Evolutionary conservation across 2,888 invertebrate genomes (phyloP), one percentile per base, ranked within the genome.

Genomic region (Lamellibrachia columna): DNA sequence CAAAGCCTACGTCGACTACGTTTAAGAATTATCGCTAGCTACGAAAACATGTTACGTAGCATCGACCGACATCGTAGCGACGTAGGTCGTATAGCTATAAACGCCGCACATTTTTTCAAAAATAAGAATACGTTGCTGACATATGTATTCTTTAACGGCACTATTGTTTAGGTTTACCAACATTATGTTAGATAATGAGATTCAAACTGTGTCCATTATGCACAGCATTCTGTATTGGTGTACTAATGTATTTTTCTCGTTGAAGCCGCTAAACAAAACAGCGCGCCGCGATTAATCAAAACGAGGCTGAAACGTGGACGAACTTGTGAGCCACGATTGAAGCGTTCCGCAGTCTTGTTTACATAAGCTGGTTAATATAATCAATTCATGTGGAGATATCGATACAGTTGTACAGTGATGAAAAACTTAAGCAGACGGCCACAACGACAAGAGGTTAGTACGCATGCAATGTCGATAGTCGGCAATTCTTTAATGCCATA

Each of bases 401-500:
- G n/a, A 15, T 15, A 75, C n/a, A 75, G n/a, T 75, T 75, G 75
- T 75, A 22, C 22, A 75, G 75, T 75, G 75, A 75, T 75, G 75
- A 22, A 15, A 75, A 75, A 75, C 75, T 75, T 75, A 75, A 75
- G 75, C 75, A 75, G 75, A 22, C 75, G 75, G 22, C 75, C 75
- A 75, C 75, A 75, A 75, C 75, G 75, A n/a, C 75, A 75, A 75
- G 75, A 75, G 75, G 75, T 75, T 22, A 22, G 75, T 75, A 75
- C 15, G 4, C 22, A 75, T 75, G 22, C 75, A 15, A n/a, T 75
- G 75, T 75, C 75, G 75, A 75, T 75, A 75, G 75, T 22, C 15
- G 22, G 75, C n/a, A 11, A 75, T 75, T 75, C 75, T 75, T 22
- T 75, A n/a, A 75, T 75, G 75, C 75, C n/a, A 6, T 75, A n/a